These are phyloP conservation scores for Mamestra configurata DNA, from an alignment of 1,140 invertebrate species.

Conservation along the genomic window DNA sequence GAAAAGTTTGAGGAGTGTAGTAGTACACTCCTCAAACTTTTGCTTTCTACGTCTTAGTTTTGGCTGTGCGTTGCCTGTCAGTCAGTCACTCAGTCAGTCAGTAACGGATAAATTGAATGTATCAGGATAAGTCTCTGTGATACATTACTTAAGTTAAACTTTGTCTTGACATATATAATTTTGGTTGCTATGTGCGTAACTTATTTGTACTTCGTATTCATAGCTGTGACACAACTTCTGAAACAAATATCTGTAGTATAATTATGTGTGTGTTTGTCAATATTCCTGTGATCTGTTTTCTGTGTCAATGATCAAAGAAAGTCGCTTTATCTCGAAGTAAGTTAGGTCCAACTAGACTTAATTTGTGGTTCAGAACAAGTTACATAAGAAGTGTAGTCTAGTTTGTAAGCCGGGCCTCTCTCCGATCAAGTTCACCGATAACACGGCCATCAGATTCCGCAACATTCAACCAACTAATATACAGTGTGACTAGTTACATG, in stretches of 20 bases:
- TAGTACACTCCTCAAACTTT: too few species aligned
- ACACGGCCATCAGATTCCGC: neutral
- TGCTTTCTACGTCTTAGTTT: too few species aligned
- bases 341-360: constrained; percentile 14
- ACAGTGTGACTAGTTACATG: neutral
- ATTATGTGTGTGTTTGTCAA: neutral
- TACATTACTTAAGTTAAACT: neutral
- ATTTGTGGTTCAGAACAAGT: constrained; percentile 6
- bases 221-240: too few species aligned
- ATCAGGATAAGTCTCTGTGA: too few species aligned
- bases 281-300: neutral
- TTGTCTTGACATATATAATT: neutral
- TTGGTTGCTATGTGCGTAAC: neutral
- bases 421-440: constrained; percentile 21
- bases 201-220: too few species aligned
- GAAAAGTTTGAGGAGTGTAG: too few species aligned
- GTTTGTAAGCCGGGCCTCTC: neutral
- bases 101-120: too few species aligned
- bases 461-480: neutral
- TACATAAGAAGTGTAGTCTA: neutral
- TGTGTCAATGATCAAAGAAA: constrained; percentile 3
- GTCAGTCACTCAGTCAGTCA: too few species aligned
- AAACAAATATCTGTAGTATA: too few species aligned
- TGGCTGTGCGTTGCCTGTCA: too few species aligned
- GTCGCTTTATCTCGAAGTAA: neutral